These are phyloP conservation scores for Paradoxurus hermaphroditus DNA, from an alignment of 2,113 vertebrate genomes.

Conservation along the genomic window DNA sequence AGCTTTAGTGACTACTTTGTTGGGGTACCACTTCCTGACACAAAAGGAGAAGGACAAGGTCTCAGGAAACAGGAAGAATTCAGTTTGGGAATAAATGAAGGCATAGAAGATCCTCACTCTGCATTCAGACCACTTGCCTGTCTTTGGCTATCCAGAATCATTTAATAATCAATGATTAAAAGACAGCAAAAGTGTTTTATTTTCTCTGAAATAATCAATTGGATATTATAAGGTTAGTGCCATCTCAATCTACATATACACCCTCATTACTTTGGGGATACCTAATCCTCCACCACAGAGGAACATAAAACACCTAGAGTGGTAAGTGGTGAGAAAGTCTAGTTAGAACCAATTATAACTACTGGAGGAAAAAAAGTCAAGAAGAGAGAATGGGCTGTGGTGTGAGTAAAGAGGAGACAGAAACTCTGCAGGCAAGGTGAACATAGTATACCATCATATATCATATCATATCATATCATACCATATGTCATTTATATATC, in stretches of 20 bases:
- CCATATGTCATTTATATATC: not conserved
- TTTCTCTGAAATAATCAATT: slow-evolving; percentile 2
- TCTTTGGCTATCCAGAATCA: not conserved
- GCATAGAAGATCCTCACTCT: not conserved
- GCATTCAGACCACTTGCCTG: not conserved
- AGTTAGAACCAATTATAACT: not conserved
- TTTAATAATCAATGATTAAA: not conserved
- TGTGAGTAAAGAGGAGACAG: not conserved
- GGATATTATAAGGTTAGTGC: not conserved
- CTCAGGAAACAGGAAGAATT: not conserved
- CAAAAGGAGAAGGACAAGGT: not conserved
- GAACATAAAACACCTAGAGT: not conserved
- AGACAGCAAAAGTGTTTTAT: not conserved
- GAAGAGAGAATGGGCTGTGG: not conserved
- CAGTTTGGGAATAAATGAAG: not conserved
- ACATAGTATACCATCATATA: not conserved
- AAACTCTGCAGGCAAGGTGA: not conserved
- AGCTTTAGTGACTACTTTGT: not conserved
- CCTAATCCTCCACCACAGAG: not conserved
- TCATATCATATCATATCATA: not conserved
- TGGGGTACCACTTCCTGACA: not conserved
- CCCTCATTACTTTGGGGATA: not conserved
- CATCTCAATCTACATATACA: not conserved
- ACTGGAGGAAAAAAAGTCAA: not conserved
- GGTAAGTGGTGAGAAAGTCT: not conserved